Conservation (phyloP, 1,140 invertebrate genomes). For the Drosophila neocordata region DNA sequence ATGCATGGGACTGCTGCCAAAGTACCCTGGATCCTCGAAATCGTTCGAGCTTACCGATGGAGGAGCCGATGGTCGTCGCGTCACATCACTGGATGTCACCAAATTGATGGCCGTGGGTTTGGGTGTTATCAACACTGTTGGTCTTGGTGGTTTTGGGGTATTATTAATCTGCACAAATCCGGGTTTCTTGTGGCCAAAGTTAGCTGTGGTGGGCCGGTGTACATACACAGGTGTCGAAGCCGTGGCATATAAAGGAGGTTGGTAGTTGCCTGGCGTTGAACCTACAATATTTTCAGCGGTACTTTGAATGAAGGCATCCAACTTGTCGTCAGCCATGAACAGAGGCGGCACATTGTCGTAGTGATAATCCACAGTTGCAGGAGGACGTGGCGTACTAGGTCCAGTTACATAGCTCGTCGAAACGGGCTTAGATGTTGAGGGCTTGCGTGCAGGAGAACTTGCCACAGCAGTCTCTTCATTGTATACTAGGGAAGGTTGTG, state of each 20-base stretch:
- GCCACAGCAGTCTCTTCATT: conserved; percentile 43
- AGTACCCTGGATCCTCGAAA: conserved; percentile 81
- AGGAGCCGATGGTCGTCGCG: conserved; percentile 83
- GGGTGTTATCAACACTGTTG: conserved; percentile 85
- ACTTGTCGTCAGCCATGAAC: conserved; percentile 73
- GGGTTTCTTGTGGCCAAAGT: conserved; percentile 68
- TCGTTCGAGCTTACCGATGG: conserved; percentile 81
- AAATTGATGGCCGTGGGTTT: conserved; percentile 84
- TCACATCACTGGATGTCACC: conserved; percentile 48
- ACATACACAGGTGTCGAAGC: conserved; percentile 65
- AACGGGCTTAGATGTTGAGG: conserved; percentile 80
- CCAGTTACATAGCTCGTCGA: conserved; percentile 86
- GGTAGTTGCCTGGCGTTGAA: conserved; percentile 64
- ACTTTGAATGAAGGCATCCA: conserved; percentile 77
- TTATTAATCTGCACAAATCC: conserved; percentile 71
- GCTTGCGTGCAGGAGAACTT: conserved; percentile 61
- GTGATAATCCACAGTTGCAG: conserved; percentile 65
- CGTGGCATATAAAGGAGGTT: conserved; percentile 57
- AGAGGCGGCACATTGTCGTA: conserved; percentile 75
- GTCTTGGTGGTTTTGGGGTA: conserved; percentile 83
- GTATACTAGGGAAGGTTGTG: conserved; percentile 34
- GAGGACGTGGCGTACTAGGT: conserved; percentile 81
- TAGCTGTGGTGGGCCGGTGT: conserved; percentile 53
- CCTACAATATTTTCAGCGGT: conserved; percentile 69
- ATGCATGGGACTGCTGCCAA: conserved; percentile 66